A percentile compares a stretch with the other conserved stretches of the same genome.
Conservation (phyloP, 53 echinoderm and acorn worm genomes). For the Echinarachnius parma region DNA sequence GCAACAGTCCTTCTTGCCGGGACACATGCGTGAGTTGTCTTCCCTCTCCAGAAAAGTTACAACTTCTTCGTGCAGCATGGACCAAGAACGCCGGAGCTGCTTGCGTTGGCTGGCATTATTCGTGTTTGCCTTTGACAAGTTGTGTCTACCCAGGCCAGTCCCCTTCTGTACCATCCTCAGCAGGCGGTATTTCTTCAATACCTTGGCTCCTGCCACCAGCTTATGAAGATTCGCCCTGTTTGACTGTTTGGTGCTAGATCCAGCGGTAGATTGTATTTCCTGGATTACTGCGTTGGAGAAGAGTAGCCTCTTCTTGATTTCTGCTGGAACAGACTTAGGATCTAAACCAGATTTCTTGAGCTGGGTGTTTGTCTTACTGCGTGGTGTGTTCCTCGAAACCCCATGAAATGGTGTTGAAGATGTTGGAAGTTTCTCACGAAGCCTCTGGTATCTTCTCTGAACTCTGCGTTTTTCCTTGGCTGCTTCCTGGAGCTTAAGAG, state of each 20-base stretch:
- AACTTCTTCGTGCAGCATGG: slow-evolving; percentile 49
- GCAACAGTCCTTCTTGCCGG: slow-evolving; percentile 49
- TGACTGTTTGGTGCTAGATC: background rate
- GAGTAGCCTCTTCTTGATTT: slow-evolving; percentile 37
- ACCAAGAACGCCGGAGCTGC: slow-evolving; percentile 17
- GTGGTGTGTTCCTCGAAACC: slow-evolving; percentile 29
- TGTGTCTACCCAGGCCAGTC: slow-evolving; percentile 45
- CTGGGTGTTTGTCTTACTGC: slow-evolving; percentile 22
- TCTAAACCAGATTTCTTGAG: slow-evolving; percentile 33
- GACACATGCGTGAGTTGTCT: slow-evolving; percentile 51
- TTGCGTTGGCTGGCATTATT: background rate
- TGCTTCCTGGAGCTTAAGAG: slow-evolving; percentile 38
- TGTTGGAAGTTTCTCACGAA: background rate
- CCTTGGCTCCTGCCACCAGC: slow-evolving; percentile 13
- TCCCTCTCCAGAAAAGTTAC: slow-evolving; percentile 47
- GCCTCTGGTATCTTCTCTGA: slow-evolving; percentile 29
- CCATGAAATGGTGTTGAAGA: slow-evolving; percentile 29
- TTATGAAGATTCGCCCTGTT: slow-evolving; percentile 1
- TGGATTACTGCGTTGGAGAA: slow-evolving; percentile 42
- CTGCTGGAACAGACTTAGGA: slow-evolving; percentile 8
- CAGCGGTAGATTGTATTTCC: slow-evolving; percentile 1
- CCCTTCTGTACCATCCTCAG: slow-evolving; percentile 25
- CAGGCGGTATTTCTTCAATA: slow-evolving; percentile 47
- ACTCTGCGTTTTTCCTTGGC: slow-evolving; percentile 31
- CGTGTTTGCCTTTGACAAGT: slow-evolving; percentile 34